Evolutionary conservation across 1,140 invertebrate species (phyloP).

Genomic region (Rhopalosiphum maidis): DNA sequence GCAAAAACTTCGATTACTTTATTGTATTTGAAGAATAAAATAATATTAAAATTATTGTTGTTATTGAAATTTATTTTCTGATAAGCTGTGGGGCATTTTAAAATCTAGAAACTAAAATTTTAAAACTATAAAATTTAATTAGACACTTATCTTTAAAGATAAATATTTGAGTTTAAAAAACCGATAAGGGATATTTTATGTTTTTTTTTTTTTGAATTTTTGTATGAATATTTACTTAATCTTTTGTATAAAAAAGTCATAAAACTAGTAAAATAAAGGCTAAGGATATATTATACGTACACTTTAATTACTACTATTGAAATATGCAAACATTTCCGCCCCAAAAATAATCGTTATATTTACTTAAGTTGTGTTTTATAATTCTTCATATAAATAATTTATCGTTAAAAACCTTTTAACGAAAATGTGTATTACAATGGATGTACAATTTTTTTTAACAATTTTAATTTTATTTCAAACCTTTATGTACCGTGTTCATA

Average conservation of each 20-base stretch:
- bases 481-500: neutral
- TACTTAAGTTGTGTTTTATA: conserved; percentile 10
- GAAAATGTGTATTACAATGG: neutral
- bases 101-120: neutral
- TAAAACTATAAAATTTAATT: neutral
- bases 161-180: neutral
- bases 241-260: neutral
- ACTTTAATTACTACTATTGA: neutral
- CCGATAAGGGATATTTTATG: neutral
- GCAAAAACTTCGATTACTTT: neutral
- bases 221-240: no score
- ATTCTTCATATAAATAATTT: neutral
- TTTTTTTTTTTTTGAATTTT: neutral
- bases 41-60: neutral
- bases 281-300: neutral
- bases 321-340: neutral
- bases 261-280: neutral
- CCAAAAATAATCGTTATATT: neutral
- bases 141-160: neutral
- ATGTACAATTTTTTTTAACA: neutral
- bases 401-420: neutral
- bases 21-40: neutral
- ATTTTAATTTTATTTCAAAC: neutral
- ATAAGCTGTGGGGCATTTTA: neutral
- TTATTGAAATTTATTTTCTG: neutral